Base-by-base conservation (phyloP, 2,113 vertebrate species). In the Nicator chloris region DNA sequence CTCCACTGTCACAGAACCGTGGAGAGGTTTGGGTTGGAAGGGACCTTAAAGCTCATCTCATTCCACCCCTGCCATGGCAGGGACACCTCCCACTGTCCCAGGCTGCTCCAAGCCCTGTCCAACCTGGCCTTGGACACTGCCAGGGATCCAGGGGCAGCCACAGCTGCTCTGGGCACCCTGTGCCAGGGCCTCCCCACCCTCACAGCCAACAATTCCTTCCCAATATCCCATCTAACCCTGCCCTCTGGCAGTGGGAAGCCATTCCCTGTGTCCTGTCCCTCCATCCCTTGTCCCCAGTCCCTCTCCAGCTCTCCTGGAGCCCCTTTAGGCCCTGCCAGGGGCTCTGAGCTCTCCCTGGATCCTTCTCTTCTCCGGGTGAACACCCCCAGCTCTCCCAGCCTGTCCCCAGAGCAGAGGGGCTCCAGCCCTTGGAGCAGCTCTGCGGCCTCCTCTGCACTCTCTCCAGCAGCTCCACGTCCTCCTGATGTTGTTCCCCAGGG, bases 1-100 rank as follows among this genome's bases (percentile, higher is more conserved):
- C 4, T 0, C 21, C 1, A 0, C 42, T 17, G n/a, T 16, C 22
- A 66, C 51, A 57, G 51, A 56, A 56, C 16, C 33, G 2, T 1
- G 2, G 78, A 33, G 21, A 3, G 22, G 42, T 3, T 72, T 27
- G 42, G 14, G 9, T 4, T 30, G 24, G 35, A 5, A 71, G 9
- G n/a, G 30, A 35, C 6, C 4, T 54, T 0, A 47, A 39, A 78
- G 37, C 12, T 1, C 33, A 7, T 11, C 63, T 26, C 13, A 15
- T n/a, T 10, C 13, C 22, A 59, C n/a, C 42, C 27, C 35, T 26
- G 44, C 22, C 73, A 39, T 5, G 27, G 17, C 44, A 66, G 31
- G 61, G 44, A 42, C 53, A 26, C 53, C 30, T 66, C 1, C 51
- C 70, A 35, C 70, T 13, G 4, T 6, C 45, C 23, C 44, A 68